Conservation (phyloP, 2,888 invertebrate genomes). For the Sarcophaga rosellei region DNA sequence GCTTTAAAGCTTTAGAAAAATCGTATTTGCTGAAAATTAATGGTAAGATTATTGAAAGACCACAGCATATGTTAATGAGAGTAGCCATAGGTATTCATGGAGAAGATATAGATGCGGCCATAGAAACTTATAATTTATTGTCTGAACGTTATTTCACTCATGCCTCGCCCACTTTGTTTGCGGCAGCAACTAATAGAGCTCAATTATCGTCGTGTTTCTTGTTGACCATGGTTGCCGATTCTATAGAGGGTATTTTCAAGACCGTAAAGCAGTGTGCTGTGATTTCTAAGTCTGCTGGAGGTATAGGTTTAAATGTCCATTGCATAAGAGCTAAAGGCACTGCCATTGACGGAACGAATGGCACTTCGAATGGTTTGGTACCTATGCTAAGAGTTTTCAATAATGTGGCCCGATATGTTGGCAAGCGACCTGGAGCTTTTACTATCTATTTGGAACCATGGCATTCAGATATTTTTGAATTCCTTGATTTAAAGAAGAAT, state of each 20-base stretch:
- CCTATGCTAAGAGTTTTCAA: conserved; percentile 98
- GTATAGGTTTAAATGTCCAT: conserved; percentile 98
- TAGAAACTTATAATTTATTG: conserved; percentile 97
- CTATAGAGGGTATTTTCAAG: conserved; percentile 96
- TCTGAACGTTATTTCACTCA: conserved; percentile 99
- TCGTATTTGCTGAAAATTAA: conserved; percentile 96
- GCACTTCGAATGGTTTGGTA: conserved; percentile 96
- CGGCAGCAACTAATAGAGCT: conserved; percentile 94
- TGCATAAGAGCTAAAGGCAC: conserved; percentile 96
- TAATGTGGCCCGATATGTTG: conserved; percentile 97
- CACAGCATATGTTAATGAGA: conserved; percentile 99
- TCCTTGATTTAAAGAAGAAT: conserved; percentile 96
- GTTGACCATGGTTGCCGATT: conserved; percentile 96
- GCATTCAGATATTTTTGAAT: conserved; percentile 98
- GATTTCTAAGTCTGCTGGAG: conserved; percentile 98
- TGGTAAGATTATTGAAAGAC: conserved; percentile 96
- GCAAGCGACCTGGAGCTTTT: conserved; percentile 98
- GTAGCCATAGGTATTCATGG: conserved; percentile 98
- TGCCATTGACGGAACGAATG: conserved; percentile 96
- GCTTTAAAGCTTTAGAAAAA: conserved; percentile 98
- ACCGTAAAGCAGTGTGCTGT: conserved; percentile 95
- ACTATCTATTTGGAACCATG: conserved; percentile 99
- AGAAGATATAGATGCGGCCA: conserved; percentile 94
- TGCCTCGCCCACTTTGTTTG: conserved; percentile 98
- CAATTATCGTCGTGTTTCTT: conserved; percentile 98